Evolutionary conservation across 2,888 invertebrate species (phyloP).

Genomic region (Chymomyza procnemis): DNA sequence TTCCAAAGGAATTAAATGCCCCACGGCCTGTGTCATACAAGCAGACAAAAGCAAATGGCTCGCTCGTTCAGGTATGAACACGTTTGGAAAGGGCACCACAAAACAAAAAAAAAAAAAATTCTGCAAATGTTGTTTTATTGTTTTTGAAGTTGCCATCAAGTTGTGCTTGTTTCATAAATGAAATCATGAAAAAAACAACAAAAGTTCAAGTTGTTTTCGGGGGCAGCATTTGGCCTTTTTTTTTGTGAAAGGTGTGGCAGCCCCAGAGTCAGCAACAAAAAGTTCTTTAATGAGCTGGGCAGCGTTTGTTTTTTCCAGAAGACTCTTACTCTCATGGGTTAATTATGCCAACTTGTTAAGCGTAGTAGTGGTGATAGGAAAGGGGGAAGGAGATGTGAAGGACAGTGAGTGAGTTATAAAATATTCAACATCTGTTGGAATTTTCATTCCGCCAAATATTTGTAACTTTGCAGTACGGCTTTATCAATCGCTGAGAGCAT

Average conservation of each 20-base stretch:
- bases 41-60: slow-evolving; percentile 45
- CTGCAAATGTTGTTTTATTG: slow-evolving; percentile 52
- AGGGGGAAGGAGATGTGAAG: too few species aligned
- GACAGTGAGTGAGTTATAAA: too few species aligned
- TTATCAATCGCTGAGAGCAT: background rate
- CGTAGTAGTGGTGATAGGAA: background rate
- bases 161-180: slow-evolving; percentile 9
- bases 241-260: background rate
- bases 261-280: background rate
- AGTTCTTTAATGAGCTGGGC: background rate
- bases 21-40: slow-evolving; percentile 35
- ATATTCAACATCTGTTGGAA: background rate
- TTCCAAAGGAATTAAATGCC: slow-evolving; percentile 46
- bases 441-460: slow-evolving; percentile 10
- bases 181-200: slow-evolving; percentile 25
- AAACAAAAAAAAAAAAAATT: slow-evolving; percentile 39
- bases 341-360: slow-evolving; percentile 29
- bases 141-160: slow-evolving; percentile 46
- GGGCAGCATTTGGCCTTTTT: slow-evolving; percentile 3
- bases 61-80: slow-evolving; percentile 2
- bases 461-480: background rate
- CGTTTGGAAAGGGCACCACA: background rate
- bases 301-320: slow-evolving; percentile 35
- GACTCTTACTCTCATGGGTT: slow-evolving; percentile 28
- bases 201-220: slow-evolving; percentile 49